phyloP scores from a whole-genome alignment of 2,797 vertebrate genomes.

The Simalia tracyae region DNA sequence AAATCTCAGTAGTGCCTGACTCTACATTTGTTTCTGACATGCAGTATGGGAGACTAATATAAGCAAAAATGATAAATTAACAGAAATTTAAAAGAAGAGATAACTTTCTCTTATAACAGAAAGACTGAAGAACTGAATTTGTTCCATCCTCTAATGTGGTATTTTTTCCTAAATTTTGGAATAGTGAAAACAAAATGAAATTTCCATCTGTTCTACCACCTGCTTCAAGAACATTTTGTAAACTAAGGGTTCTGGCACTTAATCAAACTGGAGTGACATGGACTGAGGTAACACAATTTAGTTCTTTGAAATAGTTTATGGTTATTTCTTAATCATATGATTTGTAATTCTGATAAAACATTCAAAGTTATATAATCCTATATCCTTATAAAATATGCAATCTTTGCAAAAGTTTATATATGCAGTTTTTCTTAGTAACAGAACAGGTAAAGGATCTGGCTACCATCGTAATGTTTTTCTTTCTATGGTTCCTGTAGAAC shows the following conservation, averaged over 20 bases:
- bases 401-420: background rate
- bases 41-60: background rate
- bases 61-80: background rate
- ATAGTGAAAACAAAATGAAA: slow-evolving; percentile 82
- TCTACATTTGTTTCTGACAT: background rate
- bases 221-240: slow-evolving; percentile 71
- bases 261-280: slow-evolving; percentile 84
- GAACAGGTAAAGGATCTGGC: background rate
- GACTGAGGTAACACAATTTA: slow-evolving; percentile 80
- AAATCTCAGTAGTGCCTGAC: background rate
- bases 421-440: background rate
- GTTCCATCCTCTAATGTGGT: background rate
- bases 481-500: background rate
- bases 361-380: background rate
- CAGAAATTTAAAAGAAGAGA: background rate
- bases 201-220: slow-evolving; percentile 67
- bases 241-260: slow-evolving; percentile 81
- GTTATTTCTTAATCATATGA: slow-evolving; percentile 1
- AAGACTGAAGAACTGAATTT: background rate
- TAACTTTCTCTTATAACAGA: background rate
- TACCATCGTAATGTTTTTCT: background rate
- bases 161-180: slow-evolving; percentile 32
- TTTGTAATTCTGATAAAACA: background rate
- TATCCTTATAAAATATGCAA: too few relatives aligned
- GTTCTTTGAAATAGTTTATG: background rate